A percentile compares a stretch with the other conserved stretches of the same genome.
Conservation (phyloP, 92 coral and sea anemone genomes). For the Diadumene lineata region DNA sequence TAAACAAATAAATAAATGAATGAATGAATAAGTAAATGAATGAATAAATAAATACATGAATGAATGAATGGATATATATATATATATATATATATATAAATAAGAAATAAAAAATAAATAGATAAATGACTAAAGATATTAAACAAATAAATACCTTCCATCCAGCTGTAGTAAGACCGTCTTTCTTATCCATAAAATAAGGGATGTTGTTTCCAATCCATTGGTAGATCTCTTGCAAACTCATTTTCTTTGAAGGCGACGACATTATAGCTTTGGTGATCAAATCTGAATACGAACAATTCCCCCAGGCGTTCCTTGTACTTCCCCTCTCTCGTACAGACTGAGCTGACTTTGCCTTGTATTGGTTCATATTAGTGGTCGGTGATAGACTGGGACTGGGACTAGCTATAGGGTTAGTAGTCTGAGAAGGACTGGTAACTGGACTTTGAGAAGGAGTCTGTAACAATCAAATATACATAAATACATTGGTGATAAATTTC, state of each 20-base stretch:
- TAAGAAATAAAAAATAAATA: no score
- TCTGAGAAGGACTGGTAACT: no score
- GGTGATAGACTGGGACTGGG: neutral
- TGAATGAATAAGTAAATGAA: no score
- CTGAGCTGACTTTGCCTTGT: neutral
- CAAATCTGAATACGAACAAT: constrained; percentile 27
- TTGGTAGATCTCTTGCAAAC: constrained; percentile 24
- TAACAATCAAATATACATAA: no score
- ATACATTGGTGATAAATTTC: no score
- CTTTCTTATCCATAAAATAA: constrained; percentile 32
- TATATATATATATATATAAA: no score
- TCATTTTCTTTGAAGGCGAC: constrained; percentile 21
- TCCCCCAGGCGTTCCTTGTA: constrained; percentile 27
- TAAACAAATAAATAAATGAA: no score
- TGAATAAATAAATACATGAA: no score
- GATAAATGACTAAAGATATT: no score
- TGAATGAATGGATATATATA: no score
- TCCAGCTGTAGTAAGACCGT: constrained; percentile 10
- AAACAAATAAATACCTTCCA: constrained; percentile 49
- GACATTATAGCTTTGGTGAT: constrained; percentile 36
- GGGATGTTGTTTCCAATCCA: constrained; percentile 31
- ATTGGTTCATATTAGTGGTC: no score
- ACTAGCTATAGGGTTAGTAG: neutral
- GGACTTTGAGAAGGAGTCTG: no score
- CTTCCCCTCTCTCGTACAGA: neutral